Evolutionary conservation across 2,113 vertebrate species (phyloP), one percentile per base, ranked within the genome.

Genomic region (Otus sunia): DNA sequence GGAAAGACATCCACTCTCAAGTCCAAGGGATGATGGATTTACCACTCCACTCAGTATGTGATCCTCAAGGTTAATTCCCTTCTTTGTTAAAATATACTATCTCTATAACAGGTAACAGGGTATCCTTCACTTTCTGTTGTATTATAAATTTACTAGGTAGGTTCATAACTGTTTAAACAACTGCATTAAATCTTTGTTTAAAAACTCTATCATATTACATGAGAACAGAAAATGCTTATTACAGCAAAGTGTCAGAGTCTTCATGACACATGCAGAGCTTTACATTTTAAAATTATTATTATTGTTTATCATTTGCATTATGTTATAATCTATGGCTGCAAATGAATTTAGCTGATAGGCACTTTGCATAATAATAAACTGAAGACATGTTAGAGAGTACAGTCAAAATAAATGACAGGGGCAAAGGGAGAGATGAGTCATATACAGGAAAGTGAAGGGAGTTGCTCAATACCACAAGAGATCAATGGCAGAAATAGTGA

Each of bases 11-110:
- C 27, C 76, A 64, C 23, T 66, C 83, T 89, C 39, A 52, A 15
- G 6, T 89, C 49, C 49, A 71, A 62, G 26, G 30, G 25, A 87
- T 72, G 68, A 84, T 41, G 64, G 87, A 94, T 89, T 78, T 92
- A 89, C 30, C 15, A 71, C 52, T 64, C 10, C 43, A 60, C 56
- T 86, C 67, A 66, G 12, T 52, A 47, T 53, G 55, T 39, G 81
- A 62, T 92, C 56, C 83, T 86, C 69, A 81, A 86, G 74, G 74
- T 76, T 93, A 96, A 93, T 66, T 92, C 23, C 25, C n/a, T 62
- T 88, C 55, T 75, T 62, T 66, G 15, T 41, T 80, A 66, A 76
- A 84, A 90, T 78, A 66, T 11, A 43, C 47, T n/a, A 3, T 45
- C 36, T 78, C 52, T 82, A 10, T 29, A 88, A 72, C 5, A 83